Evolutionary conservation across 1,140 invertebrate genomes (phyloP), one percentile per base, ranked within the genome.

Genomic region (Nebria ingens): DNA sequence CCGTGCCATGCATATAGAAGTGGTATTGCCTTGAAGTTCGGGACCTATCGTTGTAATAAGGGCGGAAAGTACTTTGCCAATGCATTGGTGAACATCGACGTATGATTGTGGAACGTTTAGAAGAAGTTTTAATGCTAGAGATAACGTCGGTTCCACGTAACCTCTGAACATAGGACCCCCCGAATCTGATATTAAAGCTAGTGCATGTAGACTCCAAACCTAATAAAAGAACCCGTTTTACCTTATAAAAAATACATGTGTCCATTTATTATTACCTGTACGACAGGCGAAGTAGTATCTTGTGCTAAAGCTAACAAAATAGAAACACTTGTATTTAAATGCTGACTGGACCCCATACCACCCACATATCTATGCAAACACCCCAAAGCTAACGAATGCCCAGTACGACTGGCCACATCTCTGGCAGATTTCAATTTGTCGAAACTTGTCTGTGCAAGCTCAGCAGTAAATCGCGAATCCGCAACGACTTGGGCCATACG

Each of bases 81-180:
- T 89, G 67, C 92, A 93, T 65, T 93, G 89, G 68, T 97, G 91
- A 9, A 99, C 87, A 71, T 98, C 95, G 20, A 92, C 87, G 64
- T 87, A 82, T 50, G 89, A 87, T 23, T 92, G 86, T 12, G 94
- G 89, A 11, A 96, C 90, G 55, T 83, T 86, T 23, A 98, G 76
- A 29, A 98, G 74, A 42, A 98, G 75, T 66, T 94, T 94, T 19
- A 99, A 72, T 20, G 91, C 84, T 19, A 97, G 76, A 1, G 87
- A 89, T 20, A 99, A 73, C 0, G 91, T 90, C 0, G 93, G 92
- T 68, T 99, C 96, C 11, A 98, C 93, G 73, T 97, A 98, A 13
- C 89, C 84, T 19, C 95, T 79, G 74, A 98, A 99, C 93, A 98
- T 97, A 21, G 95, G 96, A 1, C 96, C 96, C 19, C 95, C 95